Evolutionary conservation across 1,140 invertebrate species (phyloP).

Genomic region (Euwallacea fornicatus): DNA sequence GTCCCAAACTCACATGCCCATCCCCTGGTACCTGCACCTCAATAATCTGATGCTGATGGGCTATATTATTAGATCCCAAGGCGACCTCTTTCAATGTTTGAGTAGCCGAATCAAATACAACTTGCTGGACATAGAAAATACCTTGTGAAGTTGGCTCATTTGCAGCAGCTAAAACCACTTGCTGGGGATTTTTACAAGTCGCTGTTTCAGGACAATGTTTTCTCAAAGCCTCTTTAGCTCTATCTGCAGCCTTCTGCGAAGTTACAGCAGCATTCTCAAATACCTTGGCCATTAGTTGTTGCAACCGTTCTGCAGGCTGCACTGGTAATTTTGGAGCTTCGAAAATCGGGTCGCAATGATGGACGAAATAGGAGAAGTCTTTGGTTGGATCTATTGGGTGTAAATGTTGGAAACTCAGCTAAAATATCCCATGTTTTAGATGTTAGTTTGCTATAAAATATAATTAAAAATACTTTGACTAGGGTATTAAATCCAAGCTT

Average conservation of each 20-base stretch:
- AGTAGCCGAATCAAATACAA: slow-evolving; percentile 21
- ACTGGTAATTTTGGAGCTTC: slow-evolving; percentile 42
- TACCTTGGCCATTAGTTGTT: slow-evolving; percentile 48
- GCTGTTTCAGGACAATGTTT: not conserved
- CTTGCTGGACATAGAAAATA: slow-evolving; percentile 14
- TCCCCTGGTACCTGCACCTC: slow-evolving; percentile 5
- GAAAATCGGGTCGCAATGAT: slow-evolving; percentile 47
- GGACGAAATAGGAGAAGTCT: slow-evolving; percentile 49
- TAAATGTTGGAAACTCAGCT: slow-evolving; percentile 52
- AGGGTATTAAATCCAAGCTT: slow-evolving; percentile 50
- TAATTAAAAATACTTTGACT: slow-evolving; percentile 44
- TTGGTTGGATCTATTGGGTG: slow-evolving; percentile 45
- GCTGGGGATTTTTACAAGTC: not conserved
- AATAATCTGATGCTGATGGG: slow-evolving; percentile 1
- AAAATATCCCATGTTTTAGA: slow-evolving; percentile 22
- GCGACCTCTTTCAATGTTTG: slow-evolving; percentile 14
- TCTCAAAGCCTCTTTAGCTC: slow-evolving; percentile 24
- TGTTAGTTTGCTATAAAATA: slow-evolving; percentile 2
- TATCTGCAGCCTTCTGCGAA: slow-evolving; percentile 39
- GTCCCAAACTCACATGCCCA: not conserved
- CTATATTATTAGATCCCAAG: not conserved
- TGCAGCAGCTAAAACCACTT: not conserved
- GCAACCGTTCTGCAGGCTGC: slow-evolving; percentile 43
- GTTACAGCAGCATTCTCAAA: slow-evolving; percentile 44
- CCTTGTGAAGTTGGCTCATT: not conserved